Percentiles rank a stretch among this genome's conserved stretches.
Evolutionary conservation across 2,888 invertebrate genomes (phyloP).

Genomic region (Polietes domitor): DNA sequence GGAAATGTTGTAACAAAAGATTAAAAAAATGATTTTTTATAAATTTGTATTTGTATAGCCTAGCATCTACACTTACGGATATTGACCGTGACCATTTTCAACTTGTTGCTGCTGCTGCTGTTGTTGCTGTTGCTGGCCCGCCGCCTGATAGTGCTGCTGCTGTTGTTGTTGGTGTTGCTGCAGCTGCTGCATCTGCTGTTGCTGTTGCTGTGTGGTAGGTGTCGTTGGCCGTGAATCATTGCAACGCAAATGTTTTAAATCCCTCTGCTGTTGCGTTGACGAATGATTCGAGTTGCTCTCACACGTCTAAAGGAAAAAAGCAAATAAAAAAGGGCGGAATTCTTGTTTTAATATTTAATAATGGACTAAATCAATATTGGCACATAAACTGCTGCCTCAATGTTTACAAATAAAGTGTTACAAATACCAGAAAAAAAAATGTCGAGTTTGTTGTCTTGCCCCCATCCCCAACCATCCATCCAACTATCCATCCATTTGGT

Average conservation of each 20-base stretch:
- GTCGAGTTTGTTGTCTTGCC: not conserved
- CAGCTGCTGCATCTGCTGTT: slow-evolving; percentile 30
- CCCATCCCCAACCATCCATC: too few species aligned
- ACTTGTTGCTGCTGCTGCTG: slow-evolving; percentile 73
- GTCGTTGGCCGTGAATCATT: slow-evolving; percentile 81
- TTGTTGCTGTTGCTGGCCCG: slow-evolving; percentile 61
- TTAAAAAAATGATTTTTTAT: too few species aligned
- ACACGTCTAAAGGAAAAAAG: slow-evolving; percentile 83
- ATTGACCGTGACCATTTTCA: slow-evolving; percentile 81
- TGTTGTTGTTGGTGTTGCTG: slow-evolving; percentile 73
- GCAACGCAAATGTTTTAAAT: slow-evolving; percentile 81
- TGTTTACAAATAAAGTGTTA: not conserved
- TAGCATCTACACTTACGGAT: slow-evolving; percentile 77
- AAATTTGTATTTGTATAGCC: too few species aligned
- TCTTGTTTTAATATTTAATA: not conserved
- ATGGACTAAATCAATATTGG: not conserved
- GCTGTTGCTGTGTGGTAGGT: slow-evolving; percentile 73
- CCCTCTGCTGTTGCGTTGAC: slow-evolving; percentile 78
- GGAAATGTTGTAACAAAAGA: not conserved
- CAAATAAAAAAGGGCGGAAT: not conserved
- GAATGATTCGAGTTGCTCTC: slow-evolving; percentile 81
- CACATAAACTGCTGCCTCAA: not conserved
- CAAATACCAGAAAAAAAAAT: not conserved
- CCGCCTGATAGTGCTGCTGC: slow-evolving; percentile 69
- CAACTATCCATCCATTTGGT: not conserved